Base-by-base conservation (phyloP, 2,888 invertebrate genomes). In the Parasteatoda lunata region DNA sequence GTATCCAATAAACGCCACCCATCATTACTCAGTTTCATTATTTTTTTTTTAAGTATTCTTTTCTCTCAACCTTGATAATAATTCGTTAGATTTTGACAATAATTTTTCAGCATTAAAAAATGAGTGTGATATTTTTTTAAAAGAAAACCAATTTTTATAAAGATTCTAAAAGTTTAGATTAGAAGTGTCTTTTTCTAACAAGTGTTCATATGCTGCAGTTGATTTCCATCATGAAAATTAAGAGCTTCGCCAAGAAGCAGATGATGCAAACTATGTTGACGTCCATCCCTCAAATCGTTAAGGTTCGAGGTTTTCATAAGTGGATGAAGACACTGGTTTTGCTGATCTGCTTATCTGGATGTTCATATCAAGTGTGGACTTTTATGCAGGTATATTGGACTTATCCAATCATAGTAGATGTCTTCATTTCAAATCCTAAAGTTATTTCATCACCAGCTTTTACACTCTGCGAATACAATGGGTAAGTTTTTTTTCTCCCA, bases 401-500 rank as follows among this genome's bases (percentile, higher is more conserved):
- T 1, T 85, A 85, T n/a, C 85, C 85, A 0, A 80, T 76, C n/a
- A 77, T 71, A 11, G 85, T 85, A 15, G 79, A 85, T 65, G 79
- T 79, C 13, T 76, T 71, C 47, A 80, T 80, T 8, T 77, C 59
- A 4, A 65, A 66, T 48, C 85, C 85, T 7, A 80, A 64, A 47
- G 64, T 13, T 3, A 78, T 85, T 4, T 51, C 69, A 6, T 13
- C 64, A 0, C 85, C 85, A 5, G 85, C 85, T 11, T 80, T 80
- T 51, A 77, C 85, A 13, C 9, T 85, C 5, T 85, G 85, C 30
- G 71, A 72, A 9, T 77, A 75, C 45, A 85, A 85, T 48, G 79
- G 80, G 85, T 85, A 76, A 54, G 51, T 64, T 47, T 45, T 1
- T 68, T 45, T 64, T 59, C n/a, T 64, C 30, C 30, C 30, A 30